Evolutionary conservation across 2,888 invertebrate species (phyloP).

Genomic region (Lepidocyrtoides sp.): DNA sequence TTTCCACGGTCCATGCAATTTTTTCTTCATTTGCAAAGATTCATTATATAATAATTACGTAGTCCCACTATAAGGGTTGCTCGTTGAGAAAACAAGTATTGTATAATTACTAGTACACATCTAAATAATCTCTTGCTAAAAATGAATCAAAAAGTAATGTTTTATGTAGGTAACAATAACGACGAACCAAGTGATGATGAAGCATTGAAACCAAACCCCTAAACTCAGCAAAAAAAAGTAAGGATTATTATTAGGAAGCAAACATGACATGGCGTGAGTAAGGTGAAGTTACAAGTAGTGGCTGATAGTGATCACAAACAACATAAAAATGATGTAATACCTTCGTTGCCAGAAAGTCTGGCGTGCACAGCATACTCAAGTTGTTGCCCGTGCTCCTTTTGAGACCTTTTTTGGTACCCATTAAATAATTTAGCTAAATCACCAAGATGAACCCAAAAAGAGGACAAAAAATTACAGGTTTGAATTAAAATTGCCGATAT

Average conservation of each 20-base stretch:
- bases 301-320: background rate
- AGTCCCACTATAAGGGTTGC: background rate
- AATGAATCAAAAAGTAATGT: background rate
- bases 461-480: background rate
- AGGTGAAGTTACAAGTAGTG: constrained; percentile 8
- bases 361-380: constrained; percentile 66
- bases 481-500: too few relatives aligned
- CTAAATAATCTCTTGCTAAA: background rate
- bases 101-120: constrained; percentile 13
- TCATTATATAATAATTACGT: background rate
- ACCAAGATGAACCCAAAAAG: background rate
- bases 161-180: background rate
- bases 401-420: background rate
- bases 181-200: constrained; percentile 4
- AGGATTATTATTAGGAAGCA: constrained; percentile 68
- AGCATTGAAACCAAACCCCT: constrained; percentile 28
- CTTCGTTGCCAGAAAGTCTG: constrained; percentile 69
- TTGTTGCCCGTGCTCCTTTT: background rate
- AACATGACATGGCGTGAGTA: constrained; percentile 32
- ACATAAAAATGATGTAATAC: constrained; percentile 56
- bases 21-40: background rate
- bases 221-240: constrained; percentile 19
- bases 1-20: background rate
- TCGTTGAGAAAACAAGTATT: constrained; percentile 36
- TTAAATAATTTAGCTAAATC: background rate